phyloP scores from a whole-genome alignment of 2,113 vertebrate genomes.

The Seriola aureovittata region DNA sequence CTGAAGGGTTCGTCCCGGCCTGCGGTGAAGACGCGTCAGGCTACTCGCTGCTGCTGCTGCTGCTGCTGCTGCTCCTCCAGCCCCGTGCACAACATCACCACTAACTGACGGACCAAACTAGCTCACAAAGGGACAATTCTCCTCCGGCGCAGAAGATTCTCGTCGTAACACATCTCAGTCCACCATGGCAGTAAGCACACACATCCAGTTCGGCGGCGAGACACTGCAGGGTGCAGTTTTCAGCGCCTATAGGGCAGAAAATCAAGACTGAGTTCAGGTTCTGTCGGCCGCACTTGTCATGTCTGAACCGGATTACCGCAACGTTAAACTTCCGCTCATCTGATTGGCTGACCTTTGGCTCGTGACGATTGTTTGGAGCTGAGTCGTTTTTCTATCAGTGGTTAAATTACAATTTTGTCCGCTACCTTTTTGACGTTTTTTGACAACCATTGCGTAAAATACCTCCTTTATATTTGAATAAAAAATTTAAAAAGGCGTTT shows the following conservation, averaged over 20 bases:
- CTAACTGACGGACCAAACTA: slow-evolving; percentile 41
- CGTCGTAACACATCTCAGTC: slow-evolving; percentile 17
- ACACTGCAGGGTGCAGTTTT: not conserved
- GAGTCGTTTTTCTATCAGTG: not conserved
- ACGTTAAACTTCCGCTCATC: slow-evolving; percentile 69
- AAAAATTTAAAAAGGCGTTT: not conserved
- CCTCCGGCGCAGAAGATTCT: not conserved
- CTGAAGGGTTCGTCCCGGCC: slow-evolving; percentile 55
- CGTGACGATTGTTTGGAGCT: slow-evolving; percentile 60
- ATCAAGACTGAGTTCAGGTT: slow-evolving; percentile 21
- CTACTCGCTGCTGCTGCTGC: slow-evolving; percentile 25
- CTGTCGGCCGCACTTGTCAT: slow-evolving; percentile 78
- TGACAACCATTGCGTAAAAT: not conserved
- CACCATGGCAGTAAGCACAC: slow-evolving; percentile 24
- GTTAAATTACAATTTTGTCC: not conserved
- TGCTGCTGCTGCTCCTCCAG: slow-evolving; percentile 54
- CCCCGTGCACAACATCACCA: slow-evolving; percentile 46
- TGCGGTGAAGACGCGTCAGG: slow-evolving; percentile 59
- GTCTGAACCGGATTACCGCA: slow-evolving; percentile 82
- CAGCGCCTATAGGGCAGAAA: not conserved
- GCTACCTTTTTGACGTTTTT: not conserved
- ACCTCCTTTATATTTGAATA: fast-evolving
- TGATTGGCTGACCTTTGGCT: slow-evolving; percentile 79
- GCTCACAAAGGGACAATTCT: slow-evolving; percentile 37
- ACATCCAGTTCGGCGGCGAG: not conserved